These are phyloP conservation scores for Montipora foliosa DNA, from an alignment of 64 coral and sea anemone species.

Conservation along the genomic window DNA sequence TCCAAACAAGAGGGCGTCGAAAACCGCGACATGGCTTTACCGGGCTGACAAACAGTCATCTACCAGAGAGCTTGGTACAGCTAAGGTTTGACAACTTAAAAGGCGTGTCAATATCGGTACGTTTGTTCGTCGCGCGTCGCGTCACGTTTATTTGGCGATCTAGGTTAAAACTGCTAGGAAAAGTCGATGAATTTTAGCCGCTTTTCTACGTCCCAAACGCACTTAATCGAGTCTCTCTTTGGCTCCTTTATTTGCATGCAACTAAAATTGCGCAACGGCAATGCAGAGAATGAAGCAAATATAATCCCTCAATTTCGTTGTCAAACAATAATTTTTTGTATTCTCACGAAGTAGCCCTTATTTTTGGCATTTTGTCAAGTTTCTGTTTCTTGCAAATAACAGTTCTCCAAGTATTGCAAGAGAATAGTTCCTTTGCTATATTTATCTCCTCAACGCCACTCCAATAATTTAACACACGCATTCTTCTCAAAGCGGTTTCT, in stretches of 20 bases:
- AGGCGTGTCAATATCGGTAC: not conserved
- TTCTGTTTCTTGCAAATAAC: not conserved
- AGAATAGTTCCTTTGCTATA: not conserved
- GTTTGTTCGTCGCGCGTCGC: not conserved
- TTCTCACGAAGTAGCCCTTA: too few relatives aligned
- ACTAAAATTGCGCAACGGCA: too few relatives aligned
- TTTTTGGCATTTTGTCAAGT: not conserved
- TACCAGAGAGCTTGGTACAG: not conserved
- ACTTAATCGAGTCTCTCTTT: too few relatives aligned
- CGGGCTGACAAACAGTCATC: too few relatives aligned
- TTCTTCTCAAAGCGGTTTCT: not conserved
- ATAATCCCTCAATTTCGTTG: not conserved
- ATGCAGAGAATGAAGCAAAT: too few relatives aligned
- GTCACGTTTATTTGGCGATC: not conserved
- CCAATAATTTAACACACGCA: not conserved
- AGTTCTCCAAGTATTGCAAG: not conserved
- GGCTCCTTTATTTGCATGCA: too few relatives aligned
- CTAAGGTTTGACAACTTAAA: not conserved
- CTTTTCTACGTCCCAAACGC: too few relatives aligned
- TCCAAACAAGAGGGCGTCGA: not conserved
- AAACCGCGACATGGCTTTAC: too few relatives aligned
- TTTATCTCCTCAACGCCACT: constrained; percentile 1
- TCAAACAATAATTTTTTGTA: not conserved
- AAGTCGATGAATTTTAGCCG: too few relatives aligned
- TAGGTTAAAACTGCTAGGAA: too few relatives aligned